Conservation (phyloP, 2,888 invertebrate species). For the Drosophila pseudotalamancana region DNA sequence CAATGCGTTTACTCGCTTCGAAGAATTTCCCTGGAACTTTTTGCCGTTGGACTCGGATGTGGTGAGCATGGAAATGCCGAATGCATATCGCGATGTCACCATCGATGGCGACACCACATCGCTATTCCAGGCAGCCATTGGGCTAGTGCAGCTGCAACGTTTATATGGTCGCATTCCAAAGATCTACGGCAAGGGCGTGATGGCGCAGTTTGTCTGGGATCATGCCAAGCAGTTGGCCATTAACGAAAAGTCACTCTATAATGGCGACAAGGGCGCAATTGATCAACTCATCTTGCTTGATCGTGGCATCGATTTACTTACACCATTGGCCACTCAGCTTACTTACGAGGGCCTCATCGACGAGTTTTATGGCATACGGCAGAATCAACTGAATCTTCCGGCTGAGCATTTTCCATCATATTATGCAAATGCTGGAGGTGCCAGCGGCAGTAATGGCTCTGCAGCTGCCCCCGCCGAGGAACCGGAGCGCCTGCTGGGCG, state of each 20-base stretch:
- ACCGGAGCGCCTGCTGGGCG: constrained; percentile 51
- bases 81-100: constrained; percentile 92
- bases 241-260: constrained; percentile 85
- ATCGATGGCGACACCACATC: constrained; percentile 95
- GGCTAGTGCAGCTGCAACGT: constrained; percentile 93
- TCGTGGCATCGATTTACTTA: constrained; percentile 94
- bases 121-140: constrained; percentile 94
- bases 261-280: constrained; percentile 88
- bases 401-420: constrained; percentile 90
- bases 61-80: constrained; percentile 94
- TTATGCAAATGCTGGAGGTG: constrained; percentile 67
- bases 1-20: constrained; percentile 90
- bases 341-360: constrained; percentile 99
- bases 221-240: constrained; percentile 91
- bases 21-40: constrained; percentile 94
- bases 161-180: constrained; percentile 95
- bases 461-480: constrained; percentile 2
- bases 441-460: constrained; percentile 6
- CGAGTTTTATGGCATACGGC: constrained; percentile 95
- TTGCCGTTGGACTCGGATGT: constrained; percentile 97
- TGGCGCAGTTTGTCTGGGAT: constrained; percentile 95
- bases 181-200: constrained; percentile 95
- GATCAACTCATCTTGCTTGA: constrained; percentile 96
- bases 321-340: constrained; percentile 96
- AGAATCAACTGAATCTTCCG: constrained; percentile 92